Evolutionary conservation across 2,888 invertebrate species (phyloP).

Genomic region (Cantharis rufa): DNA sequence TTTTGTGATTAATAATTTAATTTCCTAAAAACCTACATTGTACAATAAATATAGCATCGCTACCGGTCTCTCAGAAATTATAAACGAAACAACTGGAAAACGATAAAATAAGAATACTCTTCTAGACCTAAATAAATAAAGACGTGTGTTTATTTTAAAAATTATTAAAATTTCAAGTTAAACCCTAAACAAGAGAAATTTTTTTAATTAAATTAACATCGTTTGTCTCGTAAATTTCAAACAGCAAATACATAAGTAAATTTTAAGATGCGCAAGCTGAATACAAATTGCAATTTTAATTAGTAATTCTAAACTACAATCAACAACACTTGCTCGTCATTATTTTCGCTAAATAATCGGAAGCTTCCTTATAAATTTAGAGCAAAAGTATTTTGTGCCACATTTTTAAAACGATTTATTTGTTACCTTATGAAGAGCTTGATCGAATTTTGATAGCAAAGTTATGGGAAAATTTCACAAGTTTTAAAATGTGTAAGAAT

Average conservation of each 20-base stretch:
- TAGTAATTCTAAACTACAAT: neutral
- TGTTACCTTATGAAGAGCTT: constrained; percentile 17
- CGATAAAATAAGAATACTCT: neutral
- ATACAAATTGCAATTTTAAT: neutral
- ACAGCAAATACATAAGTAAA: neutral
- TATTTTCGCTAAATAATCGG: neutral
- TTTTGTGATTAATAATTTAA: neutral
- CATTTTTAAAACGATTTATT: constrained; percentile 22
- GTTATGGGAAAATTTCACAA: constrained; percentile 14
- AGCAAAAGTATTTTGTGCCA: constrained; percentile 15
- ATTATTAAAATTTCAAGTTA: neutral
- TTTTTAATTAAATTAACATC: neutral
- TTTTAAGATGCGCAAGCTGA: neutral
- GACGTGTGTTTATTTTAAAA: neutral
- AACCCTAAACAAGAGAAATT: neutral
- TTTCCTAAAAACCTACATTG: neutral
- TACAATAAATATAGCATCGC: neutral
- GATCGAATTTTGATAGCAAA: constrained; percentile 25
- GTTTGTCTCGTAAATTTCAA: neutral
- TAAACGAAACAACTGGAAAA: neutral
- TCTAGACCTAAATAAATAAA: neutral
- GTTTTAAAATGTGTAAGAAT: constrained; percentile 15
- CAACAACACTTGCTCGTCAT: neutral
- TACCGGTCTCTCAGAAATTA: neutral
- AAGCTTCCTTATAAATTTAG: neutral